A percentile compares a stretch with the other conserved stretches of the same genome.
Conservation (phyloP, 2,797 vertebrate species). For the Gymnoscopelus braueri region DNA sequence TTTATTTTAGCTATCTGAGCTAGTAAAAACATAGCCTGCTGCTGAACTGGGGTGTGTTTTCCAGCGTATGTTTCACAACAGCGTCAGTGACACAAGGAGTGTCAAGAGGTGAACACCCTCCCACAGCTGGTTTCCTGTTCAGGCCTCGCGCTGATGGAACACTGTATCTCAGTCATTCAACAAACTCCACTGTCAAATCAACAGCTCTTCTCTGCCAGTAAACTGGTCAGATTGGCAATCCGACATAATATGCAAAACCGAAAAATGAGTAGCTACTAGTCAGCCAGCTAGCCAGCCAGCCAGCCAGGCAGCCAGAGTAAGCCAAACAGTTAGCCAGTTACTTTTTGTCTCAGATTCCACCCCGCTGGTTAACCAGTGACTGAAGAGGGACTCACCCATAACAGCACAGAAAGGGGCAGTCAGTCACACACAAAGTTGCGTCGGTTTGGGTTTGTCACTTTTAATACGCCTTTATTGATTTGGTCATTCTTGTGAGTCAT, state of each 20-base stretch:
- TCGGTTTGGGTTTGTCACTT: constrained; percentile 55
- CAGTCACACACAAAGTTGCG: constrained; percentile 12
- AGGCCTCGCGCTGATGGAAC: constrained; percentile 48
- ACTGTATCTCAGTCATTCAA: constrained; percentile 25
- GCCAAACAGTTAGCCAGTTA: constrained; percentile 38
- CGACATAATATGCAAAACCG: too few relatives aligned
- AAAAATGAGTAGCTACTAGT: neutral
- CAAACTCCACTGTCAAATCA: constrained; percentile 20
- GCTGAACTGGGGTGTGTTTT: constrained; percentile 68
- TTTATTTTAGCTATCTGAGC: constrained; percentile 37
- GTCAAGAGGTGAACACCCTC: constrained; percentile 72
- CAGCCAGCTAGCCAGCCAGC: constrained; percentile 14
- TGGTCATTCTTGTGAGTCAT: constrained; percentile 48
- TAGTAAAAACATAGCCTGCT: constrained; percentile 51
- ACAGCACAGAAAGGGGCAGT: neutral
- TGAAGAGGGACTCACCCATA: constrained; percentile 43
- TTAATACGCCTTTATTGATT: constrained; percentile 30
- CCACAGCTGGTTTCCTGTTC: constrained; percentile 70
- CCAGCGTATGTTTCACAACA: constrained; percentile 62
- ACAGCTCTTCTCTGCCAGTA: constrained; percentile 1
- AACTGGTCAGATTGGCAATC: neutral
- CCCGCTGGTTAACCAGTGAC: constrained; percentile 54
- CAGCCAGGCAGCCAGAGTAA: neutral
- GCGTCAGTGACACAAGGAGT: constrained; percentile 48
- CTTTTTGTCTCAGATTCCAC: neutral